Evolutionary conservation across 53 echinoderm and acorn worm genomes (phyloP), one percentile per base, ranked within the genome.

Genomic region (Temnopleurus reevesii): DNA sequence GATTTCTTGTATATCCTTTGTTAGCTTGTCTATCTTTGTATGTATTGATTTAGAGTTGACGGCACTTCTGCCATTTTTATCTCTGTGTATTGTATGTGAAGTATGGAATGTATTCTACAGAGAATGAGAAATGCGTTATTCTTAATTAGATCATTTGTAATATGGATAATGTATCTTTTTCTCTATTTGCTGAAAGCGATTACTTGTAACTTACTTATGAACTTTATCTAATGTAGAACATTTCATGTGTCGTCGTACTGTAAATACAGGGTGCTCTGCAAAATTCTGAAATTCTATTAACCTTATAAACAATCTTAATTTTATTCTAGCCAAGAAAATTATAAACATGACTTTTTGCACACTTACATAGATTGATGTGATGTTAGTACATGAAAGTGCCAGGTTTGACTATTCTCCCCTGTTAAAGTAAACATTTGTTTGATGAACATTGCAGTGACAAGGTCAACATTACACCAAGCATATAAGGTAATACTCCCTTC

Each of bases 201-300:
- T 71, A 38, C 18, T 63, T 38, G 36, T 41, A 71, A n/a, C n/a
- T 41, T 6, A n/a, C 17, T 26, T 71, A 10, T 41, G 2, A 71
- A n/a, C 38, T 38, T n/a, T 71, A 64, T 64, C 35, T 64, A 41
- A 71, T 38, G 41, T 71, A 41, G 43, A 30, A 71, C 71, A 71
- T 43, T 36, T 38, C 41, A 71, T 71, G 71, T 65, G 12, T 60
- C 28, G 29, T 60, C n/a, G n/a, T n/a, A n/a, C n/a, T 60, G 65
- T 71, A 71, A 71, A 71, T 71, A 71, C 71, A 71, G 71, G 71
- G 71, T 71, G 71, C 71, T 71, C 15, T 23, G 36, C 8, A 36
- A 41, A 71, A 41, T 71, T 71, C 41, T 71, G 43, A 71, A 71
- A 71, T 71, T 6, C 35, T 71, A 71, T 8, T 71, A 21, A 71